Base-by-base conservation (phyloP, 2,797 vertebrate genomes). In the Oreochromis grahami region DNA sequence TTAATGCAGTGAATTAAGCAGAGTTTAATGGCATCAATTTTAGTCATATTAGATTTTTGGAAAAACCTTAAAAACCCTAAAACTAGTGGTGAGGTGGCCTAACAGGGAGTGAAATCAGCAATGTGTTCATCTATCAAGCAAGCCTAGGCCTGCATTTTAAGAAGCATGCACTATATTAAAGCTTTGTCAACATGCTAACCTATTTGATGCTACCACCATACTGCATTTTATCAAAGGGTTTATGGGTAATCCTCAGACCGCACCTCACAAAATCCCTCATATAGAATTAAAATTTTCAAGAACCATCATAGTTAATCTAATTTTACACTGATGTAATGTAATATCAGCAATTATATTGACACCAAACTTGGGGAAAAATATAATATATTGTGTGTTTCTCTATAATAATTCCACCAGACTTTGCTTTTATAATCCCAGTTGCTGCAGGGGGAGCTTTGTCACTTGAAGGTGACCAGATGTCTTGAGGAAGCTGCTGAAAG, bases 51-150 rank as follows among this genome's bases (percentile, higher is more conserved):
- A 21, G 36, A 68, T 68, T 43, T 68, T 24, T 24, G 19, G 36
- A 43, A 68, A 68, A 2, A 43, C 13, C 63, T 41, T 65, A 68
- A 68, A 65, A 68, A 24, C 1, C 12, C 58, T 63, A 68, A 68
- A 41, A 0, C 63, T 41, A 9, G 60, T 14, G 12, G 2, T 14
- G 63, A 41, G 36, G 63, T 41, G 36, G n/a, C 36, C n/a, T 8
- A 24, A 68, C n/a, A n/a, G 10, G 8, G 38, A 43, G 63, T 26
- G 63, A 70, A 43, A 26, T 70, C 21, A 70, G 21, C 38, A 70
- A 43, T 68, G 13, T 0, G 2, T 26, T 24, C 5, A 0, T 70
- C 63, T 43, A 43, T 43, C 21, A 43, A 15, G 13, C n/a, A 43
- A 70, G 58, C 9, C 58, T n/a, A 60, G 17, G 43, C 10, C 26